These are phyloP conservation scores for Laupala kohalensis DNA, from an alignment of 1,140 invertebrate species.

Conservation along the genomic window DNA sequence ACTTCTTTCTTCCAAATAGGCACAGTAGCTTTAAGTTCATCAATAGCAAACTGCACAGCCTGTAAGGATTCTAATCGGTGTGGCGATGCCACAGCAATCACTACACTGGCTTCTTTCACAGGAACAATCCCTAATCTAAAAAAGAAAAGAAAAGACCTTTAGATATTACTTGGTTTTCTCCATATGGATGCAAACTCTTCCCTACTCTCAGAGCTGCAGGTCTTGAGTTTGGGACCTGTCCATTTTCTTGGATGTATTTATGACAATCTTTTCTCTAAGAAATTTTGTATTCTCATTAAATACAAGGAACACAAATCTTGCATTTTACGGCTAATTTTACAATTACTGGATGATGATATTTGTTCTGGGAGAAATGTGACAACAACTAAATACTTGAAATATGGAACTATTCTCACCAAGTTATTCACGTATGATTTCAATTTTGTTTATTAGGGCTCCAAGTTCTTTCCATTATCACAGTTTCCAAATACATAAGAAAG, in stretches of 20 bases:
- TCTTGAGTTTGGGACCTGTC: no score
- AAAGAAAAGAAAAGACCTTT: slow-evolving; percentile 15
- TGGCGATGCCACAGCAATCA: slow-evolving; percentile 78
- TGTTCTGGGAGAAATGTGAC: neutral
- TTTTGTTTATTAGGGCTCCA: no score
- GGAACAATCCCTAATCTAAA: slow-evolving; percentile 67
- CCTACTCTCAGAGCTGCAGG: neutral
- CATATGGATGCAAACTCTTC: no score
- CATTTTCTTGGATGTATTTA: no score
- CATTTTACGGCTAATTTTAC: neutral
- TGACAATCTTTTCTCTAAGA: neutral
- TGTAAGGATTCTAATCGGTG: slow-evolving; percentile 71
- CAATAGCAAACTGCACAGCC: slow-evolving; percentile 72
- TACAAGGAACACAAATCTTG: neutral
- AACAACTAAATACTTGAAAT: neutral
- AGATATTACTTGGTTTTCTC: no score
- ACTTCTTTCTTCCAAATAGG: slow-evolving; percentile 97
- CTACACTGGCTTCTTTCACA: slow-evolving; percentile 75
- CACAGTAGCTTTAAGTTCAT: slow-evolving; percentile 71
- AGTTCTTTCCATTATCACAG: no score
- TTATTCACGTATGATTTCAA: no score
- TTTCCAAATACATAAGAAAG: no score
- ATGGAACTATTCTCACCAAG: neutral
- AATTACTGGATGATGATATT: neutral
- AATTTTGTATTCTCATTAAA: neutral